Evolutionary conservation across 2,113 vertebrate genomes (phyloP).

Genomic region (Petromus typicus): DNA sequence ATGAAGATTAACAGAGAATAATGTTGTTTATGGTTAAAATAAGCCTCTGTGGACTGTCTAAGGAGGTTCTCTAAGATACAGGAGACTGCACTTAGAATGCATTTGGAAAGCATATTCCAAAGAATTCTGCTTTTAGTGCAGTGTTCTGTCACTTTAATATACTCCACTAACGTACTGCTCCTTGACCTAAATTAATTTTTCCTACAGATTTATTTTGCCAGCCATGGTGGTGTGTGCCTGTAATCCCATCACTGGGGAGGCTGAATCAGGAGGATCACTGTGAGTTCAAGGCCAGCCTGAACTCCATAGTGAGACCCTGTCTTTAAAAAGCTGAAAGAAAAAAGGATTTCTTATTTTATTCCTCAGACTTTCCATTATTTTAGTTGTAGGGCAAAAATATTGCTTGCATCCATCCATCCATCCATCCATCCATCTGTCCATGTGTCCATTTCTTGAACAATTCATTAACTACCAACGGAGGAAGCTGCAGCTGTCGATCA

Average conservation of each 20-base stretch:
- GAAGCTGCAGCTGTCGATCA: not conserved
- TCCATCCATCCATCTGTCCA: not conserved
- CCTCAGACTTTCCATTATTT: not conserved
- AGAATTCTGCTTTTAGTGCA: not conserved
- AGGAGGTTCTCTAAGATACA: not conserved
- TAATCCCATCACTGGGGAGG: no score
- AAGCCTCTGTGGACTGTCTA: not conserved
- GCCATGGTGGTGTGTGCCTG: no score
- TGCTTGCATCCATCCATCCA: not conserved
- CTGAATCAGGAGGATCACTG: no score
- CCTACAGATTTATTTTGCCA: not conserved
- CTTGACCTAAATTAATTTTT: not conserved
- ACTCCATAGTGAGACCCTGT: no score
- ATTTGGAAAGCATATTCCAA: not conserved
- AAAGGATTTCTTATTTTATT: not conserved
- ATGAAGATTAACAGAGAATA: slow-evolving; percentile 1
- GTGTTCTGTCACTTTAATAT: not conserved
- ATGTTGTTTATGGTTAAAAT: not conserved
- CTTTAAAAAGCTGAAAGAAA: no score
- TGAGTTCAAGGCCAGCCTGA: no score
- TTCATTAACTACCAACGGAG: not conserved
- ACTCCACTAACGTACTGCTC: not conserved
- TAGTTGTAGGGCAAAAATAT: not conserved
- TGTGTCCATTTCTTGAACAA: not conserved
- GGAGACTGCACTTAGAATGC: not conserved